Evolutionary conservation across 2,888 invertebrate genomes (phyloP).

Genomic region (Chrysodeixis includens): DNA sequence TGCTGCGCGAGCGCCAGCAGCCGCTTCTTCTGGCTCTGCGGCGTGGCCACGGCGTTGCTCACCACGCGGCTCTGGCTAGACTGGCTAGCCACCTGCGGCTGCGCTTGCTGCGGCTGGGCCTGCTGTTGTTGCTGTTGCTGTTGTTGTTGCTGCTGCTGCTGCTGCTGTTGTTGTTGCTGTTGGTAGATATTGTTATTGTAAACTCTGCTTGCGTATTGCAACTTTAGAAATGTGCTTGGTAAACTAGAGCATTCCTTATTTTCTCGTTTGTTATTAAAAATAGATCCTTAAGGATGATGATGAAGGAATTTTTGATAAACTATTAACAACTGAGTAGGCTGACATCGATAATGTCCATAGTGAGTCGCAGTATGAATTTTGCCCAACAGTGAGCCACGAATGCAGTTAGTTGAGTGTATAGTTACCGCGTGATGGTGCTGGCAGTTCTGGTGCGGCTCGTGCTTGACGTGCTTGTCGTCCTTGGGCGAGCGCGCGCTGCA

Average conservation of each 20-base stretch:
- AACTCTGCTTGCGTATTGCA: slow-evolving; percentile 17
- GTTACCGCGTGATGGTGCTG: slow-evolving; percentile 46
- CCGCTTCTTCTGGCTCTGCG: slow-evolving; percentile 96
- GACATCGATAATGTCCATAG: too few relatives aligned
- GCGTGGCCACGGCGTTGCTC: slow-evolving; percentile 76
- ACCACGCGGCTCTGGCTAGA: slow-evolving; percentile 13
- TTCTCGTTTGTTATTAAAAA: too few relatives aligned
- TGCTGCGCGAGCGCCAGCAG: slow-evolving; percentile 94
- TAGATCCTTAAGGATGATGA: too few relatives aligned
- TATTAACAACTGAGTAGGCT: too few relatives aligned
- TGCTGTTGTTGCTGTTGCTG: slow-evolving; percentile 59
- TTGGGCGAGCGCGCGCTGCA: slow-evolving; percentile 82
- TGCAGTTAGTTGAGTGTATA: background rate
- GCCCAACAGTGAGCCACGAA: too few relatives aligned
- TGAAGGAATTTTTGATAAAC: too few relatives aligned
- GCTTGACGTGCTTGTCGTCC: slow-evolving; percentile 85
- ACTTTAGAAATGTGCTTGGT: background rate
- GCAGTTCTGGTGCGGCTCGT: slow-evolving; percentile 66
- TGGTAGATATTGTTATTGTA: slow-evolving; percentile 47
- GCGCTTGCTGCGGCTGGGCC: slow-evolving; percentile 55
- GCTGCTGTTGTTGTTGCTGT: slow-evolving; percentile 52
- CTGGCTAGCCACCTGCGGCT: slow-evolving; percentile 22
- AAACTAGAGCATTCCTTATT: too few relatives aligned
- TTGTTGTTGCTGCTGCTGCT: slow-evolving; percentile 36
- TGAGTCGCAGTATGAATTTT: too few relatives aligned